Evolutionary conservation across 2,888 invertebrate species (phyloP).

Genomic region (Troides aeacus): DNA sequence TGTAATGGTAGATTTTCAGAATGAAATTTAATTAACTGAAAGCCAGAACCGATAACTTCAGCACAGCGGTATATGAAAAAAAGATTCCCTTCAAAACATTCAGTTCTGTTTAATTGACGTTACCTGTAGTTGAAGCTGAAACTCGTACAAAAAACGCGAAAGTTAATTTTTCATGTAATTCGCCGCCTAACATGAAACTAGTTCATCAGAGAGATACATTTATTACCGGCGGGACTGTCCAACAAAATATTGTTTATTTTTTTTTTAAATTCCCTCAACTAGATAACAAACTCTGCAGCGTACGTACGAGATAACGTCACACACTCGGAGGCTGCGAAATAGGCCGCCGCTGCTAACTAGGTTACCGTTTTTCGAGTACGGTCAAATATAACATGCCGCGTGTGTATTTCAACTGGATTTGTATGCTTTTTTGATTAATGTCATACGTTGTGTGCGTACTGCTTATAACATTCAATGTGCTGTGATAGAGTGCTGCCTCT

Average conservation of each 20-base stretch:
- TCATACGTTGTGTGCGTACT: too few species aligned
- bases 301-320: conserved; percentile 24
- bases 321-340: conserved; percentile 29
- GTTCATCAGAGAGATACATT: neutral
- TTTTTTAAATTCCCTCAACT: conserved; percentile 18
- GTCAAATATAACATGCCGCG: conserved; percentile 14
- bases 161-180: neutral
- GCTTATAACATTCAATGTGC: too few species aligned
- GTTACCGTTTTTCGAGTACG: conserved; percentile 40
- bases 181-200: neutral
- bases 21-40: neutral
- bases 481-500: too few species aligned
- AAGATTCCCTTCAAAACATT: neutral
- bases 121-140: neutral
- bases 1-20: neutral
- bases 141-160: neutral
- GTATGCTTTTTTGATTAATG: neutral
- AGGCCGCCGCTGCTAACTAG: conserved; percentile 43
- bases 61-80: neutral
- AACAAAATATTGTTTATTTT: conserved; percentile 7
- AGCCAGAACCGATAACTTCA: neutral
- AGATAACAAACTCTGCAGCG: conserved; percentile 19
- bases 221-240: neutral
- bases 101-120: neutral
- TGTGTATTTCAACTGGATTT: conserved; percentile 4